A percentile compares a stretch with the other conserved stretches of the same genome.
Evolutionary conservation across 2,888 invertebrate genomes (phyloP).

Genomic region (Falcaria lacertinaria): DNA sequence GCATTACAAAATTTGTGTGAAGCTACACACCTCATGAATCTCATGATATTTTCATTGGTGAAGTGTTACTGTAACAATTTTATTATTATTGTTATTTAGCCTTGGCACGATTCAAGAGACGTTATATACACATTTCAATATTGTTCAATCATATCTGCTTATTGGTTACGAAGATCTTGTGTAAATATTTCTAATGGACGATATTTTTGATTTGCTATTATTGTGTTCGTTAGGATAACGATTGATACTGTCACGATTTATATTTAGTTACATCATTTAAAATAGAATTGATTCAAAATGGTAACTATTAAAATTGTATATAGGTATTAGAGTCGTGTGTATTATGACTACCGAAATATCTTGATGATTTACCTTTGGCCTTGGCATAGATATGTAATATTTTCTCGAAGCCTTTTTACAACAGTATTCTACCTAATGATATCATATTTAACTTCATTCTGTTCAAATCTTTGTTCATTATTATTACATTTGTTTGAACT

Average conservation of each 20-base stretch:
- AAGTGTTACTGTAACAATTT: conserved; percentile 57
- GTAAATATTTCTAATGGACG: conserved; percentile 41
- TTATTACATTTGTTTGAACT: no score
- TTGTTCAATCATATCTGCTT: conserved; percentile 56
- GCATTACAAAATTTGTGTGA: conserved; percentile 7
- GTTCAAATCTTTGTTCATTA: no score
- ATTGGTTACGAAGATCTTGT: conserved; percentile 43
- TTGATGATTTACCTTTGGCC: conserved; percentile 23
- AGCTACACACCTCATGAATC: conserved; percentile 6
- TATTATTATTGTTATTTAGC: conserved; percentile 56
- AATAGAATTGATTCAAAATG: conserved; percentile 41
- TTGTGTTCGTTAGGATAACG: conserved; percentile 48
- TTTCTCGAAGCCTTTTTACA: background rate
- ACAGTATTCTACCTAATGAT: conserved; percentile 7
- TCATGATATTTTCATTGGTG: conserved; percentile 38
- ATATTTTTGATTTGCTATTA: conserved; percentile 45
- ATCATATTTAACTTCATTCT: conserved; percentile 5
- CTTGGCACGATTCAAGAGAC: conserved; percentile 51
- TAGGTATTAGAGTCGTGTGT: conserved; percentile 18
- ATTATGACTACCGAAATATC: conserved; percentile 32
- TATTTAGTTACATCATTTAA: conserved; percentile 41
- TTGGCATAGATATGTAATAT: conserved; percentile 22
- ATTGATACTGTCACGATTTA: conserved; percentile 50
- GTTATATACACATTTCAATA: conserved; percentile 26
- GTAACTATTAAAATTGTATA: conserved; percentile 26